Percentiles rank a stretch among this genome's conserved stretches.
phyloP scores from a whole-genome alignment of 2,797 vertebrate species.

The Chloroceryle inda region DNA sequence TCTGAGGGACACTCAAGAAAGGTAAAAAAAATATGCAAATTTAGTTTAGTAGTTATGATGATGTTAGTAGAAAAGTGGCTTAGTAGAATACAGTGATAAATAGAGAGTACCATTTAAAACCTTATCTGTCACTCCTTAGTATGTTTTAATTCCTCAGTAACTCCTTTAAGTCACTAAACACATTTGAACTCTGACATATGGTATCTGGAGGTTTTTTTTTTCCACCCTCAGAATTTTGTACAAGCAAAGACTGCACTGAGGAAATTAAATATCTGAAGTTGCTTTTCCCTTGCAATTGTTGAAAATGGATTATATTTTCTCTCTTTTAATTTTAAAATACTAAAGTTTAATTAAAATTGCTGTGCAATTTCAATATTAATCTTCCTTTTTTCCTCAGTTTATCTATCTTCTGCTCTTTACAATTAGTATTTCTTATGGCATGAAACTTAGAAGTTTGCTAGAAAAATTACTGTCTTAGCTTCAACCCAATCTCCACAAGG shows the following conservation, averaged over 20 bases:
- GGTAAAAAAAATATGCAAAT: not conserved
- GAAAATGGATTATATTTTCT: not conserved
- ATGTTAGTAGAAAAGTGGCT: not conserved
- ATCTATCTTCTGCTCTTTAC: not conserved
- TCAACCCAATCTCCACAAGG: not conserved
- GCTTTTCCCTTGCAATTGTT: not conserved
- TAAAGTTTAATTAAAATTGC: slow-evolving; percentile 35
- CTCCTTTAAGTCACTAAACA: not conserved
- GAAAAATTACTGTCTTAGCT: not conserved
- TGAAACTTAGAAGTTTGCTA: not conserved
- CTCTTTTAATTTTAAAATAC: slow-evolving; percentile 1
- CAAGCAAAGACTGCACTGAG: not conserved
- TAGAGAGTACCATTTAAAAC: not conserved
- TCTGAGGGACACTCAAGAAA: not conserved
- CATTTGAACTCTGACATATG: not conserved
- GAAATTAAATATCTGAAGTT: not conserved
- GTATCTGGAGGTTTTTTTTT: not conserved
- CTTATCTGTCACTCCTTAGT: not conserved
- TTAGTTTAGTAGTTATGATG: not conserved
- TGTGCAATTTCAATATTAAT: not conserved
- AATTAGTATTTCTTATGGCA: not conserved
- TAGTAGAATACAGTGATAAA: not conserved
- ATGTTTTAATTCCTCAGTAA: not conserved
- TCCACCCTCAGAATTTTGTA: not conserved
- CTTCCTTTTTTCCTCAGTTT: not conserved